A percentile compares a stretch with the other conserved stretches of the same genome.
These are phyloP conservation scores for Listronotus oregonensis DNA, from an alignment of 1,140 invertebrate genomes.

Conservation along the genomic window DNA sequence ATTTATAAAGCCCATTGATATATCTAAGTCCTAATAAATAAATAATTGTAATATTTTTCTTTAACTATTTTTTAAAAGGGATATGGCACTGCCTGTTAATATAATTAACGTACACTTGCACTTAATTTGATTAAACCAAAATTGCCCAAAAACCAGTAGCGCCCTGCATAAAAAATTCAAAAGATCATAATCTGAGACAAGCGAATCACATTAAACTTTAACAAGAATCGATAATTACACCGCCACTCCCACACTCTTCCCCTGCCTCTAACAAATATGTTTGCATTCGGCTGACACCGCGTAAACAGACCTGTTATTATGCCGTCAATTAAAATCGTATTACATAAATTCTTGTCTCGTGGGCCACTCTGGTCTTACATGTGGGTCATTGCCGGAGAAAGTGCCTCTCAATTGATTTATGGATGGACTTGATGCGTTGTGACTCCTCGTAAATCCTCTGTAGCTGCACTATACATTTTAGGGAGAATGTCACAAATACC, in stretches of 20 bases:
- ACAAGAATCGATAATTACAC: conserved; percentile 43
- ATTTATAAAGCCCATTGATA: too few relatives aligned
- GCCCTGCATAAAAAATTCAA: not conserved
- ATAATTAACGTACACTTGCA: too few relatives aligned
- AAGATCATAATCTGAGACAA: conserved; percentile 15
- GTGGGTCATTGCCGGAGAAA: not conserved
- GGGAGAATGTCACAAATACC: too few relatives aligned
- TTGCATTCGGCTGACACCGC: conserved; percentile 45
- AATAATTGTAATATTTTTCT: too few relatives aligned
- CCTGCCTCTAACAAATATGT: conserved; percentile 45
- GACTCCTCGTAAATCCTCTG: too few relatives aligned
- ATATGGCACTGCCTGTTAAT: too few relatives aligned
- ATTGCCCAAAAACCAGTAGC: too few relatives aligned
- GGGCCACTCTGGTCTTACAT: not conserved
- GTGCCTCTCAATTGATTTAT: not conserved
- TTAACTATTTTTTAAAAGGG: too few relatives aligned
- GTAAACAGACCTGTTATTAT: conserved; percentile 49
- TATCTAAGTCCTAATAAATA: too few relatives aligned
- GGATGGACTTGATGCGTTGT: not conserved
- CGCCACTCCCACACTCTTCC: conserved; percentile 40
- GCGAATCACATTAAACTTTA: conserved; percentile 36
- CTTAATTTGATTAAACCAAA: too few relatives aligned
- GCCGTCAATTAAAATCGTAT: conserved; percentile 48
- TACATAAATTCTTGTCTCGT: conserved; percentile 35
- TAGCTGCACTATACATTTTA: too few relatives aligned